phyloP scores from a whole-genome alignment of 2,113 vertebrate genomes.

The Redunca redunca region DNA sequence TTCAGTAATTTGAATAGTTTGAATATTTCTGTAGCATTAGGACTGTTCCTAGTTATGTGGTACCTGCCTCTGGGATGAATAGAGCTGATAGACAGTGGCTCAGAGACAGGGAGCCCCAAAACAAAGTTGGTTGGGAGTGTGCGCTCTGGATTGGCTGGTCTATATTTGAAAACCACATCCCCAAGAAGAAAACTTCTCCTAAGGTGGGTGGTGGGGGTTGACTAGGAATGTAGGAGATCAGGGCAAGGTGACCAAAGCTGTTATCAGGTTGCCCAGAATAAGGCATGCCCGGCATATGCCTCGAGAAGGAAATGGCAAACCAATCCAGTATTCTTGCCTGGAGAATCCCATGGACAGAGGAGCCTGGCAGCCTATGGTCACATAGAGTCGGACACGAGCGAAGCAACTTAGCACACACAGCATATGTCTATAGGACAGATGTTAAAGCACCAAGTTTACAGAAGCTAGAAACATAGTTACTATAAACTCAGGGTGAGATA shows the following conservation, averaged over 20 bases:
- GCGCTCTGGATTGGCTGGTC: not conserved
- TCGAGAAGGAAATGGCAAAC: not conserved
- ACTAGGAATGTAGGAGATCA: not conserved
- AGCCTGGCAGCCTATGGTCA: not conserved
- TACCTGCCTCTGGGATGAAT: not conserved
- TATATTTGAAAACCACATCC: not conserved
- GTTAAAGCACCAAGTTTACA: not conserved
- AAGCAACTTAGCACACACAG: not conserved
- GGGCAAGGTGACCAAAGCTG: not conserved
- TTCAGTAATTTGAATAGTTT: not conserved
- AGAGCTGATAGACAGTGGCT: not conserved
- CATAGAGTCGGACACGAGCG: accelerated
- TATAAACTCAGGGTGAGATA: not conserved
- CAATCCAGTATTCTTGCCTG: not conserved
- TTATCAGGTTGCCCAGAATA: not conserved
- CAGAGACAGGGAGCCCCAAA: not conserved
- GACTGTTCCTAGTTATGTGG: not conserved
- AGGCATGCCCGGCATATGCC: not conserved
- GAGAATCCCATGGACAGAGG: not conserved
- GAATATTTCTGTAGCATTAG: not conserved
- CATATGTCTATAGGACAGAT: not conserved
- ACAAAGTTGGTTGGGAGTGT: not conserved
- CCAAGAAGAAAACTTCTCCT: not conserved
- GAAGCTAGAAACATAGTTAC: not conserved
- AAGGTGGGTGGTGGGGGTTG: not conserved